phyloP scores from a whole-genome alignment of 2,113 vertebrate species.

The Macquaria ambigua region DNA sequence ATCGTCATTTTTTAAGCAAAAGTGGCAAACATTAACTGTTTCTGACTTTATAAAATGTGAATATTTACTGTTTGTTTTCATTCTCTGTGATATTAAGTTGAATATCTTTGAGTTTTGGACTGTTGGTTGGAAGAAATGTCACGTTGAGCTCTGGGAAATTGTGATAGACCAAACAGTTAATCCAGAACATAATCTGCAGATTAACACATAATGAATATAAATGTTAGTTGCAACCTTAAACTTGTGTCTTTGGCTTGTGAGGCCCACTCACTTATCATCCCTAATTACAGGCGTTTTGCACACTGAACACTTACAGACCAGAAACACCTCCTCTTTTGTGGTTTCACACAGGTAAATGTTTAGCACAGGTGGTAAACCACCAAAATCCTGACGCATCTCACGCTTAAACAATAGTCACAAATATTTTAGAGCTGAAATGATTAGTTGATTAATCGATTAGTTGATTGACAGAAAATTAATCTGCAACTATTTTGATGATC shows the following conservation, averaged over 20 bases:
- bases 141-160: neutral
- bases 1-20: neutral
- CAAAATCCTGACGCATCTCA: neutral
- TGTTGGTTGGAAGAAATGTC: neutral
- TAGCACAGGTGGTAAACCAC: neutral
- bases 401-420: neutral
- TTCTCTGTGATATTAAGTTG: neutral
- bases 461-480: slow-evolving; percentile 10
- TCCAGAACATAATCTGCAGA: neutral
- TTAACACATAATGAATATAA: neutral
- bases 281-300: neutral
- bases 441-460: neutral
- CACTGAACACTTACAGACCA: neutral
- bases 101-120: neutral
- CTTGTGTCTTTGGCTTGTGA: neutral
- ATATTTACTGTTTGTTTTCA: neutral
- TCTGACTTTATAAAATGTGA: neutral
- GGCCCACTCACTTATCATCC: slow-evolving; percentile 3
- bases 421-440: neutral
- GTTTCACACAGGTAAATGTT: neutral
- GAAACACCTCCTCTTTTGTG: neutral
- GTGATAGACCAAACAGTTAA: neutral
- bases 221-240: neutral
- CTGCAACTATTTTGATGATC: neutral
- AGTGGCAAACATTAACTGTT: neutral